Conservation (phyloP, 2,888 invertebrate genomes). For the Penaeus monodon region DNA sequence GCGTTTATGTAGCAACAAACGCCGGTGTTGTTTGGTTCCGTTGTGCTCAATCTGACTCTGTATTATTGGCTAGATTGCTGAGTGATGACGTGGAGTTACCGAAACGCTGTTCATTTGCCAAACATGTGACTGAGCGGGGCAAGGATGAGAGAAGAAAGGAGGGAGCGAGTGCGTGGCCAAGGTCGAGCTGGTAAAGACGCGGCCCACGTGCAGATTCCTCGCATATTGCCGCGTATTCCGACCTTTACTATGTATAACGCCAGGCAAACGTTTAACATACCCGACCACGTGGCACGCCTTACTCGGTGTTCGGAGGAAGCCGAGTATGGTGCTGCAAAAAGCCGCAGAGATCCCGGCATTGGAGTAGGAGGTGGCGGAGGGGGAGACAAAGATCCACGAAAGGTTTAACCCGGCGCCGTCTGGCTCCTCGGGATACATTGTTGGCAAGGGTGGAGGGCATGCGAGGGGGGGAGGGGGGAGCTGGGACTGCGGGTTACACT, state of each 20-base stretch:
- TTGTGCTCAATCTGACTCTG: too few relatives aligned
- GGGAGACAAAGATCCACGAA: slow-evolving; percentile 36
- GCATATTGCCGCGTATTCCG: neutral
- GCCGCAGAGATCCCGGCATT: neutral
- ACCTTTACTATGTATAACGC: neutral
- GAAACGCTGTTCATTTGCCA: too few relatives aligned
- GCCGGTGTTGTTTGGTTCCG: too few relatives aligned
- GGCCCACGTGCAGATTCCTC: slow-evolving; percentile 1
- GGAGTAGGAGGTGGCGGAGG: neutral
- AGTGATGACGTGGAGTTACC: too few relatives aligned
- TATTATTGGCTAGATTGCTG: too few relatives aligned
- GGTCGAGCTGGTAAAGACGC: slow-evolving; percentile 7
- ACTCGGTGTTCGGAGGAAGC: neutral
- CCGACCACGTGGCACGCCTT: too few relatives aligned
- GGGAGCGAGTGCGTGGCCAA: neutral
- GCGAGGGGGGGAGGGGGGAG: neutral
- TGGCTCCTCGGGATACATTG: slow-evolving; percentile 39
- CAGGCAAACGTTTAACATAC: neutral
- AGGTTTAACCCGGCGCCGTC: slow-evolving; percentile 27
- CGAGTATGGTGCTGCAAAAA: neutral
- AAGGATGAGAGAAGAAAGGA: too few relatives aligned
- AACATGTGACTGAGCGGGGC: too few relatives aligned
- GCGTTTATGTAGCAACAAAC: neutral
- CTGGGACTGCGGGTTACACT: neutral
- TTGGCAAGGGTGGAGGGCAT: slow-evolving; percentile 22